Conservation (phyloP, 2,888 invertebrate species). For the Stenodera caucasica region DNA sequence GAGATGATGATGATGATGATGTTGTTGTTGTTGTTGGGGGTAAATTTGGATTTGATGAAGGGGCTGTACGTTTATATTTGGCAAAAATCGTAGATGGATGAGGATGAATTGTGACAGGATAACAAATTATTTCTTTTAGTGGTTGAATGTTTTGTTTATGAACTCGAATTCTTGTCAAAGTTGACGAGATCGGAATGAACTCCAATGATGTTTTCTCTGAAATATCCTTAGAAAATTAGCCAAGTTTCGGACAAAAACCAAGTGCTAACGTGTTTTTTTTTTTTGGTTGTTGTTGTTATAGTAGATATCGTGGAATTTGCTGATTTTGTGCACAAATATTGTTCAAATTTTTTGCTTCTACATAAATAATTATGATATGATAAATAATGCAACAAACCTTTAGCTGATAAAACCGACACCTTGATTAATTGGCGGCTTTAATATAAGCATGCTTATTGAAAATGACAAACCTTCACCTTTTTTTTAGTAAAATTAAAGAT, state of each 20-base stretch:
- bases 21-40: too few relatives aligned
- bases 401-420: conserved; percentile 18
- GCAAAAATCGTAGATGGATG: conserved; percentile 59
- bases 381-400: conserved; percentile 24
- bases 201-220: conserved; percentile 76
- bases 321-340: conserved; percentile 8
- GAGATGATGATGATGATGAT: too few relatives aligned
- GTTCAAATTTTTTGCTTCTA: conserved; percentile 26
- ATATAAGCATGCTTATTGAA: conserved; percentile 6
- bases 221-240: conserved; percentile 10
- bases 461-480: conserved; percentile 7
- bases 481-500: conserved; percentile 21
- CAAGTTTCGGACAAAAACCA: neutral
- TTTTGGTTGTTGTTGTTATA: too few relatives aligned
- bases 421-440: conserved; percentile 11
- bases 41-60: conserved; percentile 58
- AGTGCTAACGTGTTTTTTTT: neutral
- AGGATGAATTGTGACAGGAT: conserved; percentile 58
- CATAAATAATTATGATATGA: neutral
- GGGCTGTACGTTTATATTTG: conserved; percentile 63
- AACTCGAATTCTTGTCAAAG: conserved; percentile 77
- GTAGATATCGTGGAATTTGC: neutral
- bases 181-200: conserved; percentile 80
- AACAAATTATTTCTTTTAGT: conserved; percentile 64
- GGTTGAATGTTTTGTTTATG: conserved; percentile 64